These are phyloP conservation scores for Macrotis lagotis DNA, from an alignment of 2,113 vertebrate species.

Conservation along the genomic window DNA sequence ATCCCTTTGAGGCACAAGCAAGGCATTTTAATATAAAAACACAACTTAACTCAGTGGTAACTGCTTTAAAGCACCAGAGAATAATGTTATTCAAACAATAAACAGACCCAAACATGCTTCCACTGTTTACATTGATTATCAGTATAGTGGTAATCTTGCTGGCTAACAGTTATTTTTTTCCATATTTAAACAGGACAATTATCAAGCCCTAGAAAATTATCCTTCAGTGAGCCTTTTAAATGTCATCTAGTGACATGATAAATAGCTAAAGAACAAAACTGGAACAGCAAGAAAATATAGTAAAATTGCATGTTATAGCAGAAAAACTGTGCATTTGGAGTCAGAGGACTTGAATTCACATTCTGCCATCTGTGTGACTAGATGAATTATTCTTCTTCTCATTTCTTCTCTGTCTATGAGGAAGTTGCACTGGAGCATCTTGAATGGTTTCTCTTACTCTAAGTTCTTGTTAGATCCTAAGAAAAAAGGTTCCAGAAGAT, in stretches of 20 bases:
- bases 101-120: background rate
- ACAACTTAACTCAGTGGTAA: background rate
- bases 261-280: background rate
- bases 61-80: background rate
- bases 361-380: background rate
- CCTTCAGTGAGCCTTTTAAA: background rate
- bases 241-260: background rate
- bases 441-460: background rate
- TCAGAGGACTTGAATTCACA: background rate
- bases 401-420: background rate
- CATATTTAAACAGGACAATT: background rate
- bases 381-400: background rate
- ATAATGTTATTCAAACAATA: background rate
- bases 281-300: background rate
- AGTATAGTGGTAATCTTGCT: background rate
- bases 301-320: background rate
- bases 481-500: background rate
- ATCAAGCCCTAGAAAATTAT: background rate
- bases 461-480: background rate
- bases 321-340: background rate
- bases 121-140: background rate
- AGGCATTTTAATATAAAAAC: background rate
- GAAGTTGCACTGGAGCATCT: background rate
- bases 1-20: background rate
- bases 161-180: background rate